Evolutionary conservation across 1,140 invertebrate genomes (phyloP), one percentile per base, ranked within the genome.

Genomic region (Berghia stephanieae): DNA sequence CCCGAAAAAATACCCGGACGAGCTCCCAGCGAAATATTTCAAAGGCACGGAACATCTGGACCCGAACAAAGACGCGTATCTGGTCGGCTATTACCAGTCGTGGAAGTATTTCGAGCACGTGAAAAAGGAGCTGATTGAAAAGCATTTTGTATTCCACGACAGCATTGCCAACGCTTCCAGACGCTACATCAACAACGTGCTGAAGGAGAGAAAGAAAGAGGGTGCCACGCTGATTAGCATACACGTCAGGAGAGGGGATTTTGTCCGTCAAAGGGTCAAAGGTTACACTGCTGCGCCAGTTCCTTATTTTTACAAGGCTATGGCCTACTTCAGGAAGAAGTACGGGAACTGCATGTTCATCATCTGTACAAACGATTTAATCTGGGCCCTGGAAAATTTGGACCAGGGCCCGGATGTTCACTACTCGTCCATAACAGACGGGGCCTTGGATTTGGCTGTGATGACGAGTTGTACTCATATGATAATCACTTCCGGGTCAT

Each of bases 401-500:
- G 83, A 82, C 46, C 44, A 78, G 10, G 77, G 77, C 10, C 69
- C 74, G 3, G 81, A 83, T 40, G 72, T 85, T 3, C 74, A 80
- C 76, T 85, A 81, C 46, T 85, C 85, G 0, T 74, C 79, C 13
- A 78, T 78, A 21, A 79, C 82, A 18, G 80, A 80, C 36, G 90
- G 92, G 1, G 92, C 91, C 21, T 86, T 91, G 80, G 93, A 94
- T 87, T 84, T 94, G 72, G 93, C 93, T 21, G 90, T 93, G 31
- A 88, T 94, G 81, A 89, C 92, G 8, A 87, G 90, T 5, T 93
- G 93, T 84, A 92, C 94, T 87, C 93, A 94, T 81, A 91, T 92
- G 78, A 92, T 94, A 69, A 93, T 93, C 80, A 92, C 93, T 83
- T 92, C 93, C 49, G 93, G 93, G 16, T 93, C 93, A 16, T 94